Evolutionary conservation across 2,113 vertebrate genomes (phyloP), one percentile per base, ranked within the genome.

Genomic region (Microcebus ravelobensis): DNA sequence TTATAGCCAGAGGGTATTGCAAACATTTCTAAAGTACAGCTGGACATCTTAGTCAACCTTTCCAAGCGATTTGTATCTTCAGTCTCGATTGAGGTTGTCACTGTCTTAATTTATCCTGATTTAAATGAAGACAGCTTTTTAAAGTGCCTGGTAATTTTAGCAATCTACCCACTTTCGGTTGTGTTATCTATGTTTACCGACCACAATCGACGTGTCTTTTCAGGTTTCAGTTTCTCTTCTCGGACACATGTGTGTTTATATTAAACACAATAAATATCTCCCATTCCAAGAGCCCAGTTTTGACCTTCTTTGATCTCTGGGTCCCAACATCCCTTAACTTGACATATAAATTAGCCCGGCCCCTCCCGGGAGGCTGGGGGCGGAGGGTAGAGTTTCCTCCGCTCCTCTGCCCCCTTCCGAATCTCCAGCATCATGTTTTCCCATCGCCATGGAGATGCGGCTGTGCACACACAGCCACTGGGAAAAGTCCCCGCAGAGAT

Each of bases 391-490:
- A 15, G 76, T 88, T 97, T 97, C 92, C 67, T 91, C 50, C 90
- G 71, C 87, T 85, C 4, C 97, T 71, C 59, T 70, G 91, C 96
- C 97, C 94, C 85, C 31, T 77, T 77, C 96, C 73, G 96, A 96
- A 92, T 96, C 97, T 96, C 94, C 92, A 95, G 96, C 97, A 95
- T 95, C 88, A 34, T 96, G 96, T 88, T 98, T 98, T 97, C 81
- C 95, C 85, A 96, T 98, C 77, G 92, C 98, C 98, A 98, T 98
- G 98, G 98, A 85, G 96, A 98, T 98, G 39, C 70, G 81, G 96
- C 94, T 88, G 48, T 94, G 94, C 89, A 96, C 91, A 92, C 79
- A 91, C 96, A 52, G 15, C 81, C 76, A 83, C 81, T 31, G 89
- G 87, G 91, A 94, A 96, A 98, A 97, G 96, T 97, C 97, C 65